A percentile compares a stretch with the other conserved stretches of the same genome.
Conservation (phyloP, 2,113 vertebrate species). For the Piprites chloris region DNA sequence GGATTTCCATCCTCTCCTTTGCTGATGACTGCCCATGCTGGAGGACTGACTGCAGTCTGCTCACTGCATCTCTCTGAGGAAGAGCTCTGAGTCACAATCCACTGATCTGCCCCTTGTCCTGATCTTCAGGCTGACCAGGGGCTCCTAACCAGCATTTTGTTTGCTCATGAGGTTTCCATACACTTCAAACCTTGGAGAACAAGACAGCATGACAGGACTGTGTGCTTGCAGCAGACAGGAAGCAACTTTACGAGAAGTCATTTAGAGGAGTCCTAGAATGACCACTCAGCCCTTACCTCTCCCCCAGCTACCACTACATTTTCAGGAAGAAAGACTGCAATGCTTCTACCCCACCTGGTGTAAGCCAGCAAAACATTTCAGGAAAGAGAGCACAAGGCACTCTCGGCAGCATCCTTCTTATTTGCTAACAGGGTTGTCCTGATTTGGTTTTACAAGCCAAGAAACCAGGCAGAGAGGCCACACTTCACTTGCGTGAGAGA, state of each 20-base stretch:
- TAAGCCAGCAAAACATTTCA: background rate
- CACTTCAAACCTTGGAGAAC: background rate
- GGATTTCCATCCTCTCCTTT: background rate
- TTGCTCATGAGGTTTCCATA: background rate
- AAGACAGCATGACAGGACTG: background rate
- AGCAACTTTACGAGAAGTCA: background rate
- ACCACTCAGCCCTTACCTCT: background rate
- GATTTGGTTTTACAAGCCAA: background rate
- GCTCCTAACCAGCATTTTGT: background rate
- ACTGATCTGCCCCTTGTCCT: background rate
- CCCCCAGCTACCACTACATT: background rate
- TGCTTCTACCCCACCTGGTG: background rate
- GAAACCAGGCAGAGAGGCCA: background rate
- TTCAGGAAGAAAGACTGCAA: background rate
- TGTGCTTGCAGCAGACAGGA: background rate
- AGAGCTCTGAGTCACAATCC: background rate
- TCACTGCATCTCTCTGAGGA: background rate
- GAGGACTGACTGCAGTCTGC: background rate
- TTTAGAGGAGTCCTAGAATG: background rate
- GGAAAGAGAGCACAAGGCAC: background rate
- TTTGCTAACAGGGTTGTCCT: background rate
- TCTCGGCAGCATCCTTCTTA: background rate
- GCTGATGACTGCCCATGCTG: background rate
- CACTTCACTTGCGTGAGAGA: fast-evolving
- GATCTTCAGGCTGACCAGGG: background rate